These are phyloP conservation scores for Alviniconcha strummeri DNA, from an alignment of 2,888 invertebrate species.

Conservation along the genomic window DNA sequence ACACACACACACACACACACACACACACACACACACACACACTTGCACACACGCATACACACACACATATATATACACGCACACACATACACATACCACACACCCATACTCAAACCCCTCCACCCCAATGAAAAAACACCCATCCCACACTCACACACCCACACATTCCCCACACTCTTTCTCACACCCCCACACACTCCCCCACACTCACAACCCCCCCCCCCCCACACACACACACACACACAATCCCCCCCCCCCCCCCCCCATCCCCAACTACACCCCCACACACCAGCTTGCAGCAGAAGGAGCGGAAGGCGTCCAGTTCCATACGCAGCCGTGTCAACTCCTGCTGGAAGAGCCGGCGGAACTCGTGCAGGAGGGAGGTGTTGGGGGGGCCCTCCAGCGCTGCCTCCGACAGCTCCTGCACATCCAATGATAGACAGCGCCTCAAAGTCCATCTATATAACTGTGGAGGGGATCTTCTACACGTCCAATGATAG, in stretches of 20 bases:
- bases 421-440: not conserved
- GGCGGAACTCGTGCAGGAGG: not conserved
- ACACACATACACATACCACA: not conserved
- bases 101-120: not conserved
- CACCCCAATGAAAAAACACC: not conserved
- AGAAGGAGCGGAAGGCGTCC: constrained; percentile 20
- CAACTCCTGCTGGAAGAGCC: constrained; percentile 20
- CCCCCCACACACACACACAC: too few relatives aligned
- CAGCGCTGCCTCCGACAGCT: not conserved
- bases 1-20: not conserved
- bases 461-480: too few relatives aligned
- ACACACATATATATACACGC: constrained; percentile 7
- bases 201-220: too few relatives aligned
- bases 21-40: too few relatives aligned
- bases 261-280: not conserved
- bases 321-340: constrained; percentile 12
- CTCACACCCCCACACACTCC: not conserved
- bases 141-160: not conserved
- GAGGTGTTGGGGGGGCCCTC: not conserved
- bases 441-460: too few relatives aligned
- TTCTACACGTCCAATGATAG: too few relatives aligned
- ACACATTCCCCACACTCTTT: not conserved
- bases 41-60: not conserved
- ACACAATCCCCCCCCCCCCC: not conserved
- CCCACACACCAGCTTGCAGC: constrained; percentile 13